These are phyloP conservation scores for Charanyca ferruginea DNA, from an alignment of 2,888 invertebrate species.

Conservation along the genomic window DNA sequence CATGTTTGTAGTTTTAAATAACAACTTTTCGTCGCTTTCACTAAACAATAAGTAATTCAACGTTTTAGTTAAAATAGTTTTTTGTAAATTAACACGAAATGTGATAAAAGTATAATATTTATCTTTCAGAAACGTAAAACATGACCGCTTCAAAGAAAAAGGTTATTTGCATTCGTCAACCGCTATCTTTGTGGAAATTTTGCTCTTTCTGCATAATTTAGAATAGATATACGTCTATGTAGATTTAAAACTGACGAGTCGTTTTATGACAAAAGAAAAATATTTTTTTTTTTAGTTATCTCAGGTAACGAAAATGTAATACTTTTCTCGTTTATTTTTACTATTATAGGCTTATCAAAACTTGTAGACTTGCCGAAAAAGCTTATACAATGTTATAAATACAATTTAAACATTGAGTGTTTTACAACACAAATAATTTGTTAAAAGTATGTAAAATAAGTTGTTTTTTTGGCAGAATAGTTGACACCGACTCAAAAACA, in stretches of 20 bases:
- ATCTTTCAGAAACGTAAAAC: background rate
- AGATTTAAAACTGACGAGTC: background rate
- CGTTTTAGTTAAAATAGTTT: constrained; percentile 8
- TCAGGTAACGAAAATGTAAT: background rate
- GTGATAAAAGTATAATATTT: constrained; percentile 2
- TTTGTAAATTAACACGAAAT: background rate
- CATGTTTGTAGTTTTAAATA: background rate
- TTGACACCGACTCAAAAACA: no score
- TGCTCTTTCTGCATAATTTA: constrained; percentile 13
- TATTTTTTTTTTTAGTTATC: background rate
- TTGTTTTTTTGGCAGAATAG: no score
- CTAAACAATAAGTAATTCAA: background rate
- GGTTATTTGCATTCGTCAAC: constrained; percentile 22
- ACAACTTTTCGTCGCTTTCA: background rate
- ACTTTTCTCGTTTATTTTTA: background rate
- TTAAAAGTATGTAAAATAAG: no score
- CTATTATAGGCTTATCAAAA: no score
- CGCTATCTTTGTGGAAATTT: background rate
- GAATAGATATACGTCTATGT: background rate
- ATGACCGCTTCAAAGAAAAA: constrained; percentile 12
- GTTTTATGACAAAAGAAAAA: background rate
- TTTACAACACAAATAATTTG: no score
- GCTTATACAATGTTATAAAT: no score
- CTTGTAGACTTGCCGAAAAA: no score
- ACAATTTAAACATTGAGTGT: no score